A percentile compares a stretch with the other conserved stretches of the same genome.
Conservation (phyloP, 2,888 invertebrate genomes). For the Orthonevra nobilis region DNA sequence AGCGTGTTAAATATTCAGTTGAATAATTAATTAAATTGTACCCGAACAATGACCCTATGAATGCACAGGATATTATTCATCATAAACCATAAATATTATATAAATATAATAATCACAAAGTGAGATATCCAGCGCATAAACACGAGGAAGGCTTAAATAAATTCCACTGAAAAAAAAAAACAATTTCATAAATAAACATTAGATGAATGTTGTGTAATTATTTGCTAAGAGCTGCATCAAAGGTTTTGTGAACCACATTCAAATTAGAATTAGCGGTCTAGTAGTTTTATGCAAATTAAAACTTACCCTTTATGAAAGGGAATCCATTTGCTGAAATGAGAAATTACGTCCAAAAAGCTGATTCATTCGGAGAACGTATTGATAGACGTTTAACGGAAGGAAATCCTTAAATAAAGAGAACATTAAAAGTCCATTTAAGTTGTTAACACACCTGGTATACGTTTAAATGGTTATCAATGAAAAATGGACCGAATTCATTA, state of each 20-base stretch:
- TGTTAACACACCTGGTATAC: too few species aligned
- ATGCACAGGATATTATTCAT: not conserved
- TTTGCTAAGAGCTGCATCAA: not conserved
- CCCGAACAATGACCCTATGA: not conserved
- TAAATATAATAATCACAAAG: not conserved
- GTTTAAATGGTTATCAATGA: too few species aligned
- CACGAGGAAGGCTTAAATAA: not conserved
- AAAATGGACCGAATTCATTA: too few species aligned
- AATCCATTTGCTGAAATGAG: not conserved
- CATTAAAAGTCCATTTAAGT: too few species aligned
- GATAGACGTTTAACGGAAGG: too few species aligned
- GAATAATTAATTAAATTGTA: slow-evolving; percentile 34
- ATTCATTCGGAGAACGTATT: too few species aligned
- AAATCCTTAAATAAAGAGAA: too few species aligned
- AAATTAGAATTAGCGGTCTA: slow-evolving; percentile 4
- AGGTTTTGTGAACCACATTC: slow-evolving; percentile 6
- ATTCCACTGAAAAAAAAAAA: slow-evolving; percentile 7
- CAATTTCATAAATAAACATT: slow-evolving; percentile 13
- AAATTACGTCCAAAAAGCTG: not conserved
- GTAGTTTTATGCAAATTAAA: slow-evolving; percentile 11
- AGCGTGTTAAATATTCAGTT: slow-evolving; percentile 16
- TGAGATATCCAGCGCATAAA: slow-evolving; percentile 2
- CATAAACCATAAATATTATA: slow-evolving; percentile 8
- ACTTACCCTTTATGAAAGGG: not conserved
- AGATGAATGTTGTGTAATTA: not conserved